Conservation (phyloP, 1,140 invertebrate genomes). For the Ceratina japonica region DNA sequence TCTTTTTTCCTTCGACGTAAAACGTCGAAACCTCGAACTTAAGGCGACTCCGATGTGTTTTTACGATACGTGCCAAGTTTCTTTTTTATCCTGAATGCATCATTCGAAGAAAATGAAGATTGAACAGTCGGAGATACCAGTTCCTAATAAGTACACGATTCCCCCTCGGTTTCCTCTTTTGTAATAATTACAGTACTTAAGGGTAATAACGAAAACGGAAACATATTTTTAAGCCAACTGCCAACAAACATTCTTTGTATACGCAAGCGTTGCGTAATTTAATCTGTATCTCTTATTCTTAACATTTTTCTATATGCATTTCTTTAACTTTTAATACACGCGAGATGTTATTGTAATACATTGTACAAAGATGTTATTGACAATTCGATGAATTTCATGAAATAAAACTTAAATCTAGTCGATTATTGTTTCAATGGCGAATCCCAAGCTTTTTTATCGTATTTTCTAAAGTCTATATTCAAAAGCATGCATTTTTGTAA, state of each 20-base stretch:
- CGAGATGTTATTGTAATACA: slow-evolving; percentile 8
- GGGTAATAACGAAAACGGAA: background rate
- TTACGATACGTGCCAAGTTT: slow-evolving; percentile 11
- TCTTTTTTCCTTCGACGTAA: background rate
- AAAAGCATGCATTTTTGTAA: too few species aligned
- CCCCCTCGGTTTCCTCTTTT: background rate
- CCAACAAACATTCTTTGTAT: slow-evolving; percentile 14
- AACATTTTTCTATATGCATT: slow-evolving; percentile 1
- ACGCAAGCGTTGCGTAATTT: slow-evolving; percentile 17
- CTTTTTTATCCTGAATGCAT: background rate
- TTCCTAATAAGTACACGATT: slow-evolving; percentile 15
- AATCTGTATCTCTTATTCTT: background rate
- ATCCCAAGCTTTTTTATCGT: too few species aligned
- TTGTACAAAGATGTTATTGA: slow-evolving; percentile 36
- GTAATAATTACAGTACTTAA: background rate
- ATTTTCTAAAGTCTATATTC: too few species aligned
- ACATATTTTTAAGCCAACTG: background rate
- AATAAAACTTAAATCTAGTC: slow-evolving; percentile 38
- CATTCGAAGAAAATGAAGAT: background rate
- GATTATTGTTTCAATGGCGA: background rate
- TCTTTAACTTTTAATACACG: slow-evolving; percentile 18
- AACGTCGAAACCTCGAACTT: background rate
- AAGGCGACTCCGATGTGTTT: background rate
- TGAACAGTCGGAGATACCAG: background rate
- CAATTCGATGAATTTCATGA: slow-evolving; percentile 20